These are phyloP conservation scores for Hartigia nigra DNA, from an alignment of 2,888 invertebrate species.

Conservation along the genomic window DNA sequence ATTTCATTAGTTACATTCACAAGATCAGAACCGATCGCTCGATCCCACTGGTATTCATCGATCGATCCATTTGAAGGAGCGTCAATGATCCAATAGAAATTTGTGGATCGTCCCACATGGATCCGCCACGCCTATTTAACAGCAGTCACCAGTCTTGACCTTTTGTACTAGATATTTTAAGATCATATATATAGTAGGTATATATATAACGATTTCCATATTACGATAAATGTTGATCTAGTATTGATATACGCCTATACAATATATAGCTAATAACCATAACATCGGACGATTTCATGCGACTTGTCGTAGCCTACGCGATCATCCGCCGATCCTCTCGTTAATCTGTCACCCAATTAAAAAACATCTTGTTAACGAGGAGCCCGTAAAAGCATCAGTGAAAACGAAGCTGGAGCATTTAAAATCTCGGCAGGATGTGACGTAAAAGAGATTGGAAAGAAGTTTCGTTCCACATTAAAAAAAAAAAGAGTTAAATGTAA, in stretches of 20 bases:
- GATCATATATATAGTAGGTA: no score
- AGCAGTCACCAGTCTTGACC: neutral
- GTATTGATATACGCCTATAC: neutral
- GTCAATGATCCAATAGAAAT: neutral
- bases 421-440: neutral
- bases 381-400: neutral
- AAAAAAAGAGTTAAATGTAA: neutral
- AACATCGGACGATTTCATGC: neutral
- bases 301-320: neutral
- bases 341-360: neutral
- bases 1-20: neutral
- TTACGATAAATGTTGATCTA: neutral
- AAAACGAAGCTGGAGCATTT: neutral
- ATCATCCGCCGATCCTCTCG: neutral
- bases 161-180: neutral
- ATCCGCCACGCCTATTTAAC: neutral
- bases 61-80: neutral
- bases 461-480: neutral
- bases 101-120: neutral
- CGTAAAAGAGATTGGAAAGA: neutral
- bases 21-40: neutral
- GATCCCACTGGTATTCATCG: neutral
- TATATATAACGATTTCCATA: neutral
- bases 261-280: neutral
- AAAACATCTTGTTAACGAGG: slow-evolving; percentile 6